Evolutionary conservation across 2,113 vertebrate genomes (phyloP).

Genomic region (Aramus guarauna): DNA sequence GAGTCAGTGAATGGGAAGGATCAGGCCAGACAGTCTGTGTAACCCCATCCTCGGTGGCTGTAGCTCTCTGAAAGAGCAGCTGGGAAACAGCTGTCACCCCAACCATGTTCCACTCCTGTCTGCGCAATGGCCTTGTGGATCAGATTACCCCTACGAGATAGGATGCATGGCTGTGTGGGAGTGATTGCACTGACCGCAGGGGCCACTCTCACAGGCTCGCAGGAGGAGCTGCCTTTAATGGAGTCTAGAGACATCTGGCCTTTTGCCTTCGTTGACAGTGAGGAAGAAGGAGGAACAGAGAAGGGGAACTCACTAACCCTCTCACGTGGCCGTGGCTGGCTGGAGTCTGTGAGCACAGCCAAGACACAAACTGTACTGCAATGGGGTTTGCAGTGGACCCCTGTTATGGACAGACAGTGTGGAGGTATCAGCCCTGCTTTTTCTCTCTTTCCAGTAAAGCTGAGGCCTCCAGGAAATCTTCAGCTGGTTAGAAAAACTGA

Average conservation of each 20-base stretch:
- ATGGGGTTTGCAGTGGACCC: neutral
- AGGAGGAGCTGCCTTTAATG: neutral
- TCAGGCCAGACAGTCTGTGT: neutral
- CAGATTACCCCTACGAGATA: neutral
- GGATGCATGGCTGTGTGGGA: neutral
- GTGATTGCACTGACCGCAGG: neutral
- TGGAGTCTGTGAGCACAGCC: neutral
- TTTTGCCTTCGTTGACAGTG: neutral
- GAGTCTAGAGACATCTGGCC: neutral
- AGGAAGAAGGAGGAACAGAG: neutral
- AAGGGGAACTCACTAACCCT: neutral
- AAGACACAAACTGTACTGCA: neutral
- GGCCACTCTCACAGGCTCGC: neutral
- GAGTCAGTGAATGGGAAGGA: neutral
- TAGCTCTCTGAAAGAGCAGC: neutral
- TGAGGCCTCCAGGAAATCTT: slow-evolving; percentile 59
- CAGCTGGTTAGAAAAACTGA: neutral
- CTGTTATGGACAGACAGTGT: neutral
- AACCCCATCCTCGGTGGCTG: neutral
- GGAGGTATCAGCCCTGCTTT: neutral
- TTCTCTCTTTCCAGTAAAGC: slow-evolving; percentile 61
- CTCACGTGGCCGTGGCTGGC: neutral
- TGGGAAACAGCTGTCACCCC: neutral
- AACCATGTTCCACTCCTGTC: neutral
- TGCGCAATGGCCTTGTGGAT: neutral